A percentile compares a stretch with the other conserved stretches of the same genome.
Conservation (phyloP, 1,140 invertebrate genomes). For the Linepithema humile region DNA sequence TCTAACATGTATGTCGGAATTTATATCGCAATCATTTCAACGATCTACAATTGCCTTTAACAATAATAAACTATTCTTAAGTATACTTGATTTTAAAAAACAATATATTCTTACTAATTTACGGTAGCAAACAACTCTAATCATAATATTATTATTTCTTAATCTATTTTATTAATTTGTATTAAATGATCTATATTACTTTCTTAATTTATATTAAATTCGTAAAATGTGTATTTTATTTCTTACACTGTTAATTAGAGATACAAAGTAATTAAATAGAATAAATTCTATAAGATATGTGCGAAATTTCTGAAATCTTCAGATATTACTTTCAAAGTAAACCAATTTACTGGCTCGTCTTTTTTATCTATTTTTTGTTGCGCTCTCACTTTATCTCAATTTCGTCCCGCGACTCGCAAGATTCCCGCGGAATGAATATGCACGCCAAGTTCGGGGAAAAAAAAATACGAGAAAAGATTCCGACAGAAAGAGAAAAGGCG, state of each 20-base stretch:
- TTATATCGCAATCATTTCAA: constrained; percentile 57
- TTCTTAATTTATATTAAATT: too few species aligned
- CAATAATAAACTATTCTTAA: not conserved
- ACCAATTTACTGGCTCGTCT: constrained; percentile 26
- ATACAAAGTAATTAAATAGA: constrained; percentile 10
- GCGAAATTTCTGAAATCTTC: constrained; percentile 15
- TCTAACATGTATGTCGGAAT: constrained; percentile 58
- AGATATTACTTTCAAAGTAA: not conserved
- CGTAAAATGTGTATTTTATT: too few species aligned
- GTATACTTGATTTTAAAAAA: not conserved
- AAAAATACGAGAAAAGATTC: constrained; percentile 25
- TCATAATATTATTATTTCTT: not conserved
- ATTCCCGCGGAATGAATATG: constrained; percentile 61
- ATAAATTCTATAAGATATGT: not conserved
- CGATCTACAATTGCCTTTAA: not conserved
- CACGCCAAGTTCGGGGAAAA: constrained; percentile 57
- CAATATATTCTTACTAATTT: not conserved
- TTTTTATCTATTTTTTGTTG: constrained; percentile 48
- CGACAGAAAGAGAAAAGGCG: constrained; percentile 62
- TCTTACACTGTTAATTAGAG: too few species aligned
- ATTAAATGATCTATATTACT: too few species aligned
- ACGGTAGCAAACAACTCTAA: not conserved
- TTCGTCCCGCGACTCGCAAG: constrained; percentile 25
- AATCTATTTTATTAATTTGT: too few species aligned
- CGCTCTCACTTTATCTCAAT: constrained; percentile 55